Conservation (phyloP, 2,113 vertebrate genomes). For the Centropristis striata region DNA sequence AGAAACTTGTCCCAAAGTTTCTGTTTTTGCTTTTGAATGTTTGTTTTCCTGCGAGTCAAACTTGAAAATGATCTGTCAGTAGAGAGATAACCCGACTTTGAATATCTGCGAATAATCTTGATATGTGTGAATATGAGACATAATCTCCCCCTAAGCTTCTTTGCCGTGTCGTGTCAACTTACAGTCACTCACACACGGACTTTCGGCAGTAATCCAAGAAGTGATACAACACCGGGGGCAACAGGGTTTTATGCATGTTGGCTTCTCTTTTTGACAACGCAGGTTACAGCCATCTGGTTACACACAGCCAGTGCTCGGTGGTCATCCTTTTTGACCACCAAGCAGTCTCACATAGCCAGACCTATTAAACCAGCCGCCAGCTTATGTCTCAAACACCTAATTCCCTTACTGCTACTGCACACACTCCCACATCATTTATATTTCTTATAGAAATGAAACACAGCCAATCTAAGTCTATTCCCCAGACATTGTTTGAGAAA, state of each 20-base stretch:
- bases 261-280: background rate
- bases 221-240: conserved; percentile 11
- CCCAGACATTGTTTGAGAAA: background rate
- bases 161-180: conserved; percentile 50
- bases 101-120: conserved; percentile 59
- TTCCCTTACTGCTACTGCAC: background rate
- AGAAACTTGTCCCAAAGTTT: conserved; percentile 16
- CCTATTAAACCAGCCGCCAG: background rate
- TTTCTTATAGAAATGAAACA: conserved; percentile 8
- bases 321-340: background rate
- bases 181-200: conserved; percentile 37
- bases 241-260: background rate
- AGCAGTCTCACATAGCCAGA: background rate
- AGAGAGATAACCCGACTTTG: conserved; percentile 16
- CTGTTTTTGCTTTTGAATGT: conserved; percentile 3
- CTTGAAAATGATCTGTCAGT: conserved; percentile 18
- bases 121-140: conserved; percentile 46
- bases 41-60: background rate
- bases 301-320: background rate
- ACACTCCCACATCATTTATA: background rate
- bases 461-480: background rate
- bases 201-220: conserved; percentile 45
- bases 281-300: background rate
- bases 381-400: background rate
- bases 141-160: conserved; percentile 64